Base-by-base conservation (phyloP, 2,797 vertebrate genomes). In the Schizopygopsis pylzovi region DNA sequence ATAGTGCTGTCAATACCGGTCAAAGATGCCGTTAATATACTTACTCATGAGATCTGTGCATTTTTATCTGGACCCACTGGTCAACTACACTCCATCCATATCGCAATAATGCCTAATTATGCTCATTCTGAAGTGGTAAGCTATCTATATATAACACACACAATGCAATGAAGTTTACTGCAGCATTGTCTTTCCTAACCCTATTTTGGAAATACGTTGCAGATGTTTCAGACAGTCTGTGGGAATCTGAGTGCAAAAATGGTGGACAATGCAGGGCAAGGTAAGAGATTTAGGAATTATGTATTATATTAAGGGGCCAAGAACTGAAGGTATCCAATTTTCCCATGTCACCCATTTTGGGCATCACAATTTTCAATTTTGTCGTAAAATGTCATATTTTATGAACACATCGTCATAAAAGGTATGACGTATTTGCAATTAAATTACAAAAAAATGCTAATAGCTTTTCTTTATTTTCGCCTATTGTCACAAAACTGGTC, bases 91-190 rank as follows among this genome's bases (percentile, higher is more conserved):
- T 90, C 47, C 85, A 91, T 95, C 85, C 81, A 47, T 56, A 56
- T 95, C 4, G 81, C 92, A 59, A 90, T 94, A 68, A 90, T 92
- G 87, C 90, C 92, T 0, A 90, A 75, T 33, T 87, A 90, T 63
- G 54, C 89, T 1, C 18, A 91, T 41, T 89, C 90, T 56, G 89
- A 77, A 63, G 75, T 79, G 67, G 83, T 85, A 79, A 71, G 37
- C 10, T 10, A 59, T 78, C 22, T 49, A 63, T 25, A 25, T 25
- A 65, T 18, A 7, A 33, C 10, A 25, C 10, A 4, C 20, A 11
- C 28, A 10, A 16, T 68, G 11, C 28, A 67, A 37, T 67, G 5
- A 39, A 2, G 47, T 77, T n/a, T 56, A 59, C 25, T 59, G 3
- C 16, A 47, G 18, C 1, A 1, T n/a, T 39, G 8, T 18, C 52